Percentiles rank a stretch among this genome's conserved stretches.
Evolutionary conservation across 2,113 vertebrate species (phyloP).

Genomic region (Lucifuga dentata): DNA sequence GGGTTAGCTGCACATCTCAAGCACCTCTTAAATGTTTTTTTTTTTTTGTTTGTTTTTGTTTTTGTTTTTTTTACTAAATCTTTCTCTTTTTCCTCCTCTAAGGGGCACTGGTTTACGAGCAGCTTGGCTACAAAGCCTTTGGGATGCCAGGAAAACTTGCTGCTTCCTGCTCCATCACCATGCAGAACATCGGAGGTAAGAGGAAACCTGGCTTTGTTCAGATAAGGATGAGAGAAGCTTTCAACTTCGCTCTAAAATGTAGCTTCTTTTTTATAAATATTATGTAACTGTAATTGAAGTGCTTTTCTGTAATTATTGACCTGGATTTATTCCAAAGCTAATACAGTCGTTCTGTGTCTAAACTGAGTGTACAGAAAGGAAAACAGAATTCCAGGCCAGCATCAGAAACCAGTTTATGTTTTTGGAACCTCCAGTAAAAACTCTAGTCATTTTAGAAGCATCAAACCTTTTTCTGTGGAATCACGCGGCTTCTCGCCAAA

Average conservation of each 20-base stretch:
- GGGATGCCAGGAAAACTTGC: constrained; percentile 94
- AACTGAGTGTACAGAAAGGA: background rate
- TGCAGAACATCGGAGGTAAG: constrained; percentile 98
- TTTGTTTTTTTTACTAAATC: background rate
- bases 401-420: constrained; percentile 19
- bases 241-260: background rate
- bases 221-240: constrained; percentile 15
- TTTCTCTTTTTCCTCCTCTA: too few species aligned
- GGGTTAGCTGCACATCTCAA: too few species aligned
- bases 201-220: too few species aligned
- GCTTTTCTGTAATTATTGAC: background rate
- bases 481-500: constrained; percentile 12
- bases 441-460: constrained; percentile 32
- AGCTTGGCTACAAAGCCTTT: constrained; percentile 95
- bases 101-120: constrained; percentile 95
- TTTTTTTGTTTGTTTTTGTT: too few species aligned
- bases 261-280: background rate
- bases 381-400: background rate
- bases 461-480: background rate
- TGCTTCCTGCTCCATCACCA: constrained; percentile 93
- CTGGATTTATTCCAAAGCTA: constrained; percentile 1
- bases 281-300: constrained; percentile 5
- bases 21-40: background rate
- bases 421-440: constrained; percentile 31
- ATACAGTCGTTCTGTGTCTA: constrained; percentile 26